Evolutionary conservation across 2,888 invertebrate genomes (phyloP).

Genomic region (Sycophila texana): DNA sequence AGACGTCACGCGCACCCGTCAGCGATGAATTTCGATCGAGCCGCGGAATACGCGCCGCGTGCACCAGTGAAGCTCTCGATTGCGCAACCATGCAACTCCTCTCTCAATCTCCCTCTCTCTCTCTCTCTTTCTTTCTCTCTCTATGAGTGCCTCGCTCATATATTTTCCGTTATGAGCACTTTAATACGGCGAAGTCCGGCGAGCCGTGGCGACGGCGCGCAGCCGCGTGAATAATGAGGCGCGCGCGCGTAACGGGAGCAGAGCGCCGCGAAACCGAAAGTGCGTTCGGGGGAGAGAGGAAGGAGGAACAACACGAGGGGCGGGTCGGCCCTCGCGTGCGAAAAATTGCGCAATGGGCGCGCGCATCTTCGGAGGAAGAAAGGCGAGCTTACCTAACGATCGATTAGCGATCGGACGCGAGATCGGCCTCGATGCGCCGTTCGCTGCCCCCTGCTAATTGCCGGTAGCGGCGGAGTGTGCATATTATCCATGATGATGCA

Average conservation of each 20-base stretch:
- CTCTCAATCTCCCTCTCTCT: too few relatives aligned
- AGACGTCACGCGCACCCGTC: too few relatives aligned
- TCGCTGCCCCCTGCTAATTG: background rate
- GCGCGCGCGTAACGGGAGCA: background rate
- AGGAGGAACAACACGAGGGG: too few relatives aligned
- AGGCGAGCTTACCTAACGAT: conserved; percentile 37
- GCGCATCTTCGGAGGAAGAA: conserved; percentile 37
- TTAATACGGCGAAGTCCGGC: background rate
- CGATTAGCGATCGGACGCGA: conserved; percentile 37
- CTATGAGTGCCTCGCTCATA: too few relatives aligned
- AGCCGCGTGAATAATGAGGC: conserved; percentile 4
- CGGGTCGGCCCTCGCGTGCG: background rate
- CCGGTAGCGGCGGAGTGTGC: background rate
- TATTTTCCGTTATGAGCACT: too few relatives aligned
- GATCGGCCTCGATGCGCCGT: background rate
- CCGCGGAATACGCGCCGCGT: too few relatives aligned
- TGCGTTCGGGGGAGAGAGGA: conserved; percentile 24
- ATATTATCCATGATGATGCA: too few relatives aligned
- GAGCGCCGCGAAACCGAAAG: background rate
- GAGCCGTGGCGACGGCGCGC: background rate
- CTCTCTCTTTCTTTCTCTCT: too few relatives aligned
- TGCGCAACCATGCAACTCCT: too few relatives aligned
- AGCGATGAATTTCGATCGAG: too few relatives aligned
- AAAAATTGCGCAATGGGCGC: conserved; percentile 17
- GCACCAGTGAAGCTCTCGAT: too few relatives aligned